A percentile compares a stretch with the other conserved stretches of the same genome.
These are phyloP conservation scores for Sus scrofa DNA, from an alignment of 2,113 vertebrate genomes.

Conservation along the genomic window DNA sequence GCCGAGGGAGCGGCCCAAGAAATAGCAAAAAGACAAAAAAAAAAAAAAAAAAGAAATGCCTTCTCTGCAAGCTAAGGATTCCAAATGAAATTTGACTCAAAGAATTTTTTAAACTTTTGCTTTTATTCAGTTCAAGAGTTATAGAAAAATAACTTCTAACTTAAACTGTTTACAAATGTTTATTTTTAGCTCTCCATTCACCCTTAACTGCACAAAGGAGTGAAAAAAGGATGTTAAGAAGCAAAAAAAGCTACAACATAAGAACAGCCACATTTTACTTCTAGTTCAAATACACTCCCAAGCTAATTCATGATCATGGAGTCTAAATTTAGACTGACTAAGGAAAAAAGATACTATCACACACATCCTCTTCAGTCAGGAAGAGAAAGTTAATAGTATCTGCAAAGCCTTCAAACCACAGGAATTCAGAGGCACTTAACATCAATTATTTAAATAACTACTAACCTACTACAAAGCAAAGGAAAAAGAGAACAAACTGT, in stretches of 20 bases:
- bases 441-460: constrained; percentile 80
- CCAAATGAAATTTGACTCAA: constrained; percentile 31
- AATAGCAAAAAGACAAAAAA: too few species aligned
- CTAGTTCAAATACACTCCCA: constrained; percentile 33
- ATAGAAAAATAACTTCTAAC: constrained; percentile 8
- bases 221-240: background rate
- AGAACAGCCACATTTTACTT: background rate
- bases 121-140: constrained; percentile 34
- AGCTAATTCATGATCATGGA: constrained; percentile 60
- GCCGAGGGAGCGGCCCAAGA: too few species aligned
- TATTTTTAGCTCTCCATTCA: constrained; percentile 48
- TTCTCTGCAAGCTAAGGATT: constrained; percentile 5
- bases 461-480: constrained; percentile 62
- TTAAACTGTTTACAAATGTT: constrained; percentile 35
- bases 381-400: constrained; percentile 78
- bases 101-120: background rate
- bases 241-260: background rate
- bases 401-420: constrained; percentile 77
- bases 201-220: background rate
- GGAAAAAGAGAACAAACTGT: constrained; percentile 57
- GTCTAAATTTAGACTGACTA: constrained; percentile 72
- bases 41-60: constrained; percentile 47
- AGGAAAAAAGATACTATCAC: constrained; percentile 60
- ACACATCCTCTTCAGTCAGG: constrained; percentile 72
- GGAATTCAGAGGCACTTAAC: constrained; percentile 76